Base-by-base conservation (phyloP, 2,113 vertebrate genomes). In the Engystomops pustulosus region DNA sequence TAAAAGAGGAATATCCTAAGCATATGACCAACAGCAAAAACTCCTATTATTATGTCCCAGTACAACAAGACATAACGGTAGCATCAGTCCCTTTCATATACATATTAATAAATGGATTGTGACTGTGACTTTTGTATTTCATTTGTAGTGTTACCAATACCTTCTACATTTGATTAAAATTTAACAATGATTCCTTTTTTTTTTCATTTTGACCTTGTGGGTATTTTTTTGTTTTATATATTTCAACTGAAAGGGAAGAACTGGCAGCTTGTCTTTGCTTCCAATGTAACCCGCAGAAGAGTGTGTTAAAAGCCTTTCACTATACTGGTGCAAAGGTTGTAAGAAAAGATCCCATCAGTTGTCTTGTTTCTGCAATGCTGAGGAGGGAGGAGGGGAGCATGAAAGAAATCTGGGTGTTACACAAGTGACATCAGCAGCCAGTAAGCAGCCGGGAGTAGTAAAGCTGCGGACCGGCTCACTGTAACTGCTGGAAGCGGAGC, bases 381-480 rank as follows among this genome's bases (percentile, higher is more conserved):
- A 53, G 47, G 55, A 71, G 47, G 47, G 89, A 86, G 89, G 90
- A 90, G 89, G 88, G 91, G 92, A 90, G 92, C 89, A 89, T 89
- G 88, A 89, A 89, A 88, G 78, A 79, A 86, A 80, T 89, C 90
- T 92, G 93, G 90, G 91, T 92, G 91, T 93, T 90, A 20, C 90
- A 90, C 91, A 89, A 92, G 91, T 92, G 91, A 93, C 91, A 91
- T 88, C 92, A 92, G 89, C 89, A 89, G 92, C 85, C 90, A 88
- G 81, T 88, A 80, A 92, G 89, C 89, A 89, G 92, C 86, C 90
- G 87, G 81, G 87, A 79, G 58, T 17, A 85, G 81, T 86, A 32
- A 94, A 95, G 93, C 58, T 88, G 88, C 69, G 93, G 89, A 89
- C 86, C 86, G 92, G 87, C 20, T 90, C 87, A 86, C 81, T 72